These are phyloP conservation scores for Drosophila melanocephala DNA, from an alignment of 2,888 invertebrate species.

Conservation along the genomic window DNA sequence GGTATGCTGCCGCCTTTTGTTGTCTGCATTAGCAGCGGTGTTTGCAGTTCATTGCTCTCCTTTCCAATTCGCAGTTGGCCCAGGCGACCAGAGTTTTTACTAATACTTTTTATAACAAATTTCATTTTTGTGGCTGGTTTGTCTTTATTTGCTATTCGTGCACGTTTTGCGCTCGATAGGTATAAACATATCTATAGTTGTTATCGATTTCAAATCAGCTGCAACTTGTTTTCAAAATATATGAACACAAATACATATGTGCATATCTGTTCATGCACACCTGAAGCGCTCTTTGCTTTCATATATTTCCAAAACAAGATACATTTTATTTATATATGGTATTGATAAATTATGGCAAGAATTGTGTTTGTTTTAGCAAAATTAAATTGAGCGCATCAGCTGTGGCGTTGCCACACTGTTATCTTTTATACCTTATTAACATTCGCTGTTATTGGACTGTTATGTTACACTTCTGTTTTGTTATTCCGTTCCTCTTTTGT, in stretches of 20 bases:
- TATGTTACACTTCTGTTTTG: conserved; percentile 37
- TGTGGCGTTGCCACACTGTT: conserved; percentile 1
- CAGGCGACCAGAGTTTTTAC: conserved; percentile 88
- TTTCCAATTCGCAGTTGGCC: conserved; percentile 87
- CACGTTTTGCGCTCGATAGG: conserved; percentile 37
- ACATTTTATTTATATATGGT: not conserved
- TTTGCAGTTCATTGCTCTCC: conserved; percentile 87
- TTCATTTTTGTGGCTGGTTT: conserved; percentile 87
- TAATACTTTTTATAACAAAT: conserved; percentile 88
- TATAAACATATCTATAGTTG: conserved; percentile 13
- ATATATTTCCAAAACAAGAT: not conserved
- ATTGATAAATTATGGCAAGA: not conserved
- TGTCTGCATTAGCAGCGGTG: conserved; percentile 91
- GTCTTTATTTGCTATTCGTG: conserved; percentile 7
- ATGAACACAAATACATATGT: not conserved
- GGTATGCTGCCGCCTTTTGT: conserved; percentile 93
- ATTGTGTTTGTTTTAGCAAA: not conserved
- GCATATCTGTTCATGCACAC: not conserved
- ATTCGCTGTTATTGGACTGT: not conserved
- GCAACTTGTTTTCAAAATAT: not conserved
- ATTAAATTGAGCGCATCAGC: not conserved
- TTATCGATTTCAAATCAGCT: conserved; percentile 33
- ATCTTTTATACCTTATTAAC: not conserved
- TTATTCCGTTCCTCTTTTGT: conserved; percentile 16
- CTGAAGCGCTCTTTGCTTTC: not conserved